Evolutionary conservation across 2,113 vertebrate species (phyloP), one percentile per base, ranked within the genome.

Genomic region (Conger conger): DNA sequence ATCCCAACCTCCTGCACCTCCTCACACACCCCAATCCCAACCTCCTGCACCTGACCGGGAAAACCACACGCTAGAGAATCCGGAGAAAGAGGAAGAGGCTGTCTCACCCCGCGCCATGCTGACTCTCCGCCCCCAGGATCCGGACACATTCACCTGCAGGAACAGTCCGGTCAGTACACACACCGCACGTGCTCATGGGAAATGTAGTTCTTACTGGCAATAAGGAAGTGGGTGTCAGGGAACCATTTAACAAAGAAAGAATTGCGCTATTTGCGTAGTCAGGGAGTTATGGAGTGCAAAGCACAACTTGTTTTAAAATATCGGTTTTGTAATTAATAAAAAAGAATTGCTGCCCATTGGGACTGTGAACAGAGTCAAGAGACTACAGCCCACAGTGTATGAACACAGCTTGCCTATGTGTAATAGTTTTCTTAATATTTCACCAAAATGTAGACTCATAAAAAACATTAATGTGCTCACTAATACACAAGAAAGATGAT

Each of bases 61-160:
- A n/a, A 17, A 23, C 18, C 6, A 60, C 57, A 23, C 27, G 38
- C 18, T 1, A 79, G 37, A 23, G 38, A 17, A 27, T 2, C 23
- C 17, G 18, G 3, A 79, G 18, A 79, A 79, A 79, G 2, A 76
- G 27, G 7, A 36, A 9, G 23, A 80, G 79, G 27, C 38, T 6
- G 27, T 27, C 90, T 93, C 79, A 93, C 93, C 92, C 88, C 85
- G 90, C 85, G 91, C 91, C 93, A 94, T 94, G 85, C 89, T 92
- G 84, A 86, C 85, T 20, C 80, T 45, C 80, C 54, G 79, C 81
- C 85, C 79, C 86, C 85, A 63, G 81, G 76, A 76, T 42, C 37
- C 82, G 87, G 57, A 82, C 60, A 53, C 79, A 78, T 53, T 86
- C 84, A 87, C 80, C 87, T 91, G 85, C 20, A 33, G 63, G n/a